Conservation (phyloP, 2,888 invertebrate species). For the Cataglyphis altisquamis region DNA sequence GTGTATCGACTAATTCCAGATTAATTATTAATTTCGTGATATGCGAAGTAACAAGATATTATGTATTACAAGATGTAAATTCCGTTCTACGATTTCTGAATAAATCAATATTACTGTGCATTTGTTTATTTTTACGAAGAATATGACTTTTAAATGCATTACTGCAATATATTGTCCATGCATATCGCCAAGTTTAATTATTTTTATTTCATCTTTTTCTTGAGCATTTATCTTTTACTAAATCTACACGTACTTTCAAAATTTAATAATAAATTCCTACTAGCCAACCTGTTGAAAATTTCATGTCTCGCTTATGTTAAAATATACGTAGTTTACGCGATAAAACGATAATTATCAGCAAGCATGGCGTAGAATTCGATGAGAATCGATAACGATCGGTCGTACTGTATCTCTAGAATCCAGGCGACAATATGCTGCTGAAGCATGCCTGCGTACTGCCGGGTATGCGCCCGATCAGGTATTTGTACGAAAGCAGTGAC, state of each 20-base stretch:
- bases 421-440: slow-evolving; percentile 19
- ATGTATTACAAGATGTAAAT: slow-evolving; percentile 18
- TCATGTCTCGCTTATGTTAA: neutral
- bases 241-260: neutral
- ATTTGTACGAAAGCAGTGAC: slow-evolving; percentile 61
- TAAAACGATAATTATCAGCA: neutral
- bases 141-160: neutral
- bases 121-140: neutral
- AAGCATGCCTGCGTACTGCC: slow-evolving; percentile 48
- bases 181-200: neutral
- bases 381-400: slow-evolving; percentile 38
- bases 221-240: neutral
- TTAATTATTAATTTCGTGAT: slow-evolving; percentile 46
- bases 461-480: slow-evolving; percentile 48
- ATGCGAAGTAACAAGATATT: neutral
- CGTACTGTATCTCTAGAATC: slow-evolving; percentile 31
- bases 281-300: slow-evolving; percentile 2
- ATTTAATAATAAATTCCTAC: neutral
- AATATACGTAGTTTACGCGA: neutral
- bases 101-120: neutral
- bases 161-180: neutral
- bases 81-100: neutral
- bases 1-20: slow-evolving; percentile 10
- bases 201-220: neutral
- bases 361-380: slow-evolving; percentile 20